A percentile compares a stretch with the other conserved stretches of the same genome.
Conservation (phyloP, 2,888 invertebrate species). For the Orgyia antiqua region DNA sequence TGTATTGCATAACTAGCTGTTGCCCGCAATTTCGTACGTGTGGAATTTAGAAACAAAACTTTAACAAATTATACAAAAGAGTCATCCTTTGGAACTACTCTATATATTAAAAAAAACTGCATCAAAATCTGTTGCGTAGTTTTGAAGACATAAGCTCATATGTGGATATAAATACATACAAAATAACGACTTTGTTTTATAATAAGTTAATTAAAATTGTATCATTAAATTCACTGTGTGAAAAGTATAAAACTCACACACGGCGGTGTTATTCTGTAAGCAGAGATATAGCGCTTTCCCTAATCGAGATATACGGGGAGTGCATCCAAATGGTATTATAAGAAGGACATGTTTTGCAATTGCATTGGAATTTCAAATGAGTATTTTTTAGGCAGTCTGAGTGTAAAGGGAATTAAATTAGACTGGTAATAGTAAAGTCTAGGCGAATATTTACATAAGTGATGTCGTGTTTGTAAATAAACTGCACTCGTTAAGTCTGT, state of each 20-base stretch:
- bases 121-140: no score
- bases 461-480: constrained; percentile 22
- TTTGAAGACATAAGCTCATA: no score
- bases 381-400: constrained; percentile 64
- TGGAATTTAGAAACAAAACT: no score
- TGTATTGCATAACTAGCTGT: no score
- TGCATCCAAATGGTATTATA: constrained; percentile 61
- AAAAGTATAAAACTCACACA: constrained; percentile 19
- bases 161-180: no score
- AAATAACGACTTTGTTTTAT: no score
- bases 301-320: constrained; percentile 36
- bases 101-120: no score
- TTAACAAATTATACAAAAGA: no score
- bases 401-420: constrained; percentile 65
- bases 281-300: constrained; percentile 28
- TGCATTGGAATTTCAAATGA: constrained; percentile 72
- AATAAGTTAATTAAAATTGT: no score
- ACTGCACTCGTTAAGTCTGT: constrained; percentile 14
- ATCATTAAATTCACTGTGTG: no score
- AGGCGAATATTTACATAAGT: constrained; percentile 44
- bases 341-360: constrained; percentile 55
- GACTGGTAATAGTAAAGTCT: constrained; percentile 45
- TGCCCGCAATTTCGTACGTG: no score
- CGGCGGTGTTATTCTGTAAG: constrained; percentile 31
- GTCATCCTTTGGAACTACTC: no score